Conservation (phyloP, 1,140 invertebrate species). For the Tetraneura akinire region DNA sequence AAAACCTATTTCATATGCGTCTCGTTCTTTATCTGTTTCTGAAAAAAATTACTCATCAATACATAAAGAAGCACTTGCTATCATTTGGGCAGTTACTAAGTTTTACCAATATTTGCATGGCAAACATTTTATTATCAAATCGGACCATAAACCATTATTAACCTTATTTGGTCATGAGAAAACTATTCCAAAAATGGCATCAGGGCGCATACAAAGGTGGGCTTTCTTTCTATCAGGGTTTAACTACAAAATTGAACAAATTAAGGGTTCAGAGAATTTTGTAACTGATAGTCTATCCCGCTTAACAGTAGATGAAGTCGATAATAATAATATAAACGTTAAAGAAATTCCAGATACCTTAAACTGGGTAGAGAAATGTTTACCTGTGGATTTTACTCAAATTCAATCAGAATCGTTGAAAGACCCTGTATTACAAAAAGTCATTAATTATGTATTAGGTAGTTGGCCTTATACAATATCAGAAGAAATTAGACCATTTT, state of each 20-base stretch:
- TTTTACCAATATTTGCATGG: conserved; percentile 64
- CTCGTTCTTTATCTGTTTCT: conserved; percentile 58
- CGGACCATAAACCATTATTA: conserved; percentile 62
- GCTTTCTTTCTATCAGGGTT: conserved; percentile 57
- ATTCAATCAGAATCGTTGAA: background rate
- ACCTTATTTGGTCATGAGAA: conserved; percentile 59
- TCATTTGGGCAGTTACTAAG: conserved; percentile 62
- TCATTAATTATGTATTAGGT: background rate
- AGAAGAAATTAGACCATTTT: background rate
- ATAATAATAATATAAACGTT: background rate
- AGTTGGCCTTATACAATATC: background rate
- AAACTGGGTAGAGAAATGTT: background rate
- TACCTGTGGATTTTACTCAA: background rate
- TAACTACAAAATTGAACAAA: conserved; percentile 58
- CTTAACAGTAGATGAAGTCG: conserved; percentile 39
- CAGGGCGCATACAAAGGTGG: conserved; percentile 58
- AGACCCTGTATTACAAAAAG: background rate
- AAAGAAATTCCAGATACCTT: background rate
- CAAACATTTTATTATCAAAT: conserved; percentile 60
- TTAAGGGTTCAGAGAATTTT: conserved; percentile 54
- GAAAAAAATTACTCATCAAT: conserved; percentile 62
- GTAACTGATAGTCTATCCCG: conserved; percentile 57
- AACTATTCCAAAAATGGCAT: conserved; percentile 56
- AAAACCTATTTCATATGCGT: conserved; percentile 60
- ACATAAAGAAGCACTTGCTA: no score